phyloP scores from a whole-genome alignment of 2,888 invertebrate species.

The Aleiodes testaceus region DNA sequence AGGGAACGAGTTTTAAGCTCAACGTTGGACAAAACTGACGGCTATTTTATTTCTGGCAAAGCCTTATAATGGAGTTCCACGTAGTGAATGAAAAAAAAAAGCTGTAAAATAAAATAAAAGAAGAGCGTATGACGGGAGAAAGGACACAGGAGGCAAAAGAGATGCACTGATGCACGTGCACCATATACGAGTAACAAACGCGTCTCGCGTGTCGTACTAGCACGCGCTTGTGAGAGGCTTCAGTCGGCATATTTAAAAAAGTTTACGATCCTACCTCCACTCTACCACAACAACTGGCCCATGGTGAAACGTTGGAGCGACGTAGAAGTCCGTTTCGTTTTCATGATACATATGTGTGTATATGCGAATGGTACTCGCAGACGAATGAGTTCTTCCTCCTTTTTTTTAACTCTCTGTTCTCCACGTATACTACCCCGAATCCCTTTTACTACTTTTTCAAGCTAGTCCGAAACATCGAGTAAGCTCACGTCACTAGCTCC shows the following conservation, averaged over 20 bases:
- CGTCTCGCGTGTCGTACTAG: slow-evolving; percentile 46
- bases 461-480: slow-evolving; percentile 51
- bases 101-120: slow-evolving; percentile 20
- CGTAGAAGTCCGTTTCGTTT: slow-evolving; percentile 45
- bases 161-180: slow-evolving; percentile 43
- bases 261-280: slow-evolving; percentile 60
- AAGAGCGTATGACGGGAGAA: slow-evolving; percentile 9
- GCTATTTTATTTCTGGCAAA: slow-evolving; percentile 53
- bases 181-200: slow-evolving; percentile 42
- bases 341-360: slow-evolving; percentile 42
- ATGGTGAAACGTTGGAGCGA: slow-evolving; percentile 43
- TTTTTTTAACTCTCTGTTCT: slow-evolving; percentile 50
- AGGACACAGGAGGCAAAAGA: slow-evolving; percentile 5
- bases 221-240: slow-evolving; percentile 44
- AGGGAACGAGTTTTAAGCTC: not conserved
- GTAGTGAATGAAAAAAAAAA: slow-evolving; percentile 35
- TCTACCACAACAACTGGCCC: slow-evolving; percentile 50
- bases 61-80: slow-evolving; percentile 48
- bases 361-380: slow-evolving; percentile 37
- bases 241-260: slow-evolving; percentile 52
- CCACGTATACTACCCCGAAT: slow-evolving; percentile 45
- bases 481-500: slow-evolving; percentile 39
- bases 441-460: slow-evolving; percentile 61
- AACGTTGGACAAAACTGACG: slow-evolving; percentile 35
- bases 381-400: slow-evolving; percentile 36